Conservation (phyloP, 2,113 vertebrate genomes). For the Ia io region DNA sequence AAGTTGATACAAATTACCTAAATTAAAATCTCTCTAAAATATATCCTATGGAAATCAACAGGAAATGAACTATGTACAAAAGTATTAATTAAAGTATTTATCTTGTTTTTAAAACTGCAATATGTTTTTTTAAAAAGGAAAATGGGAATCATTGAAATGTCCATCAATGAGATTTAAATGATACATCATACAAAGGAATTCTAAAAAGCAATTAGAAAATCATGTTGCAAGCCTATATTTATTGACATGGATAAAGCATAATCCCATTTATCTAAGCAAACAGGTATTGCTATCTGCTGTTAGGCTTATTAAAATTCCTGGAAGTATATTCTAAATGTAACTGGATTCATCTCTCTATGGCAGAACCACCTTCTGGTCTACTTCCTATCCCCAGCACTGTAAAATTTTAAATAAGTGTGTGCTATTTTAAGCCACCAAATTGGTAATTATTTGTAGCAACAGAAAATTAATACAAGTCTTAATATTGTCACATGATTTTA, state of each 20-base stretch:
- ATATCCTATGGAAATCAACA: neutral
- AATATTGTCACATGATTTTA: constrained; percentile 3
- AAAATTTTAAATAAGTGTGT: neutral
- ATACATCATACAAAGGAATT: neutral
- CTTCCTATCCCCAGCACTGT: neutral
- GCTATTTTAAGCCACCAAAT: neutral
- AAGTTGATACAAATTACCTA: neutral
- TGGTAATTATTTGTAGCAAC: neutral
- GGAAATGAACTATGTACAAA: neutral
- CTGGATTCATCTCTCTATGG: neutral
- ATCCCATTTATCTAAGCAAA: neutral
- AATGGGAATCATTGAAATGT: neutral
- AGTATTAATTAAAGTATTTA: neutral
- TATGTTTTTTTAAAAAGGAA: neutral
- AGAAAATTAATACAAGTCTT: neutral
- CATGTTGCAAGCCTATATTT: neutral
- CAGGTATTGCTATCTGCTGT: neutral
- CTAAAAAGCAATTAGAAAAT: neutral
- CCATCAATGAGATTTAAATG: neutral
- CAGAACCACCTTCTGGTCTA: neutral
- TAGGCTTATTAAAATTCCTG: neutral
- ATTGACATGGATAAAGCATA: neutral
- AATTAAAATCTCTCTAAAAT: constrained; percentile 5
- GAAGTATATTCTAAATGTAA: neutral
- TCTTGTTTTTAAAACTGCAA: neutral